These are phyloP conservation scores for Rhopalosiphum maidis DNA, from an alignment of 1,140 invertebrate species.

Conservation along the genomic window DNA sequence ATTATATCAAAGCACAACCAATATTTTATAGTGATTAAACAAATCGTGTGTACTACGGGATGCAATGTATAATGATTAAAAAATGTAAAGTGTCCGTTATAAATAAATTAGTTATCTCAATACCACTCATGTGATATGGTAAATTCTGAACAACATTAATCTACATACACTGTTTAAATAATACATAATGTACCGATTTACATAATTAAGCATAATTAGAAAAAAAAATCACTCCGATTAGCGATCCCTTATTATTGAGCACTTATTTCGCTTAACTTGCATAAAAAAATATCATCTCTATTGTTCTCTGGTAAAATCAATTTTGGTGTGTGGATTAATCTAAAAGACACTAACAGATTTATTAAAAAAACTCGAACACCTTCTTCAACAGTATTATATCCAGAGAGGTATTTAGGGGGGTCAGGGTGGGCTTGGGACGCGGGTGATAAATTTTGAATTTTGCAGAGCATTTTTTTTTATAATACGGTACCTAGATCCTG, in stretches of 20 bases:
- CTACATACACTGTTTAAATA: background rate
- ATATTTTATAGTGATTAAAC: conserved; percentile 17
- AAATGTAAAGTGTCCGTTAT: background rate
- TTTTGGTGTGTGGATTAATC: background rate
- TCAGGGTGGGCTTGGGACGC: too few relatives aligned
- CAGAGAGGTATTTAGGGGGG: too few relatives aligned
- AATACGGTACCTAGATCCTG: too few relatives aligned
- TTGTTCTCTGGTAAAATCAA: background rate
- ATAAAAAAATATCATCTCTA: background rate
- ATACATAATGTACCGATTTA: background rate
- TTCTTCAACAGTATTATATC: too few relatives aligned
- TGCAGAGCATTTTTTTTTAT: too few relatives aligned
- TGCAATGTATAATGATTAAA: background rate
- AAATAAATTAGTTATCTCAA: background rate
- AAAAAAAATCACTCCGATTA: background rate
- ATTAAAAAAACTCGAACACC: background rate
- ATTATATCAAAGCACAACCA: background rate
- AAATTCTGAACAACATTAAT: conserved; percentile 10
- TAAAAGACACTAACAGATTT: background rate
- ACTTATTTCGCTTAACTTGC: background rate
- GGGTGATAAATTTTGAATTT: too few relatives aligned
- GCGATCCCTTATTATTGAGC: background rate
- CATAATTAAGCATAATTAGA: background rate
- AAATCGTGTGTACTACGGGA: background rate
- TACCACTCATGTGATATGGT: background rate